phyloP scores from a whole-genome alignment of 2,113 vertebrate species.

The Phalacrocorax brasilianus region DNA sequence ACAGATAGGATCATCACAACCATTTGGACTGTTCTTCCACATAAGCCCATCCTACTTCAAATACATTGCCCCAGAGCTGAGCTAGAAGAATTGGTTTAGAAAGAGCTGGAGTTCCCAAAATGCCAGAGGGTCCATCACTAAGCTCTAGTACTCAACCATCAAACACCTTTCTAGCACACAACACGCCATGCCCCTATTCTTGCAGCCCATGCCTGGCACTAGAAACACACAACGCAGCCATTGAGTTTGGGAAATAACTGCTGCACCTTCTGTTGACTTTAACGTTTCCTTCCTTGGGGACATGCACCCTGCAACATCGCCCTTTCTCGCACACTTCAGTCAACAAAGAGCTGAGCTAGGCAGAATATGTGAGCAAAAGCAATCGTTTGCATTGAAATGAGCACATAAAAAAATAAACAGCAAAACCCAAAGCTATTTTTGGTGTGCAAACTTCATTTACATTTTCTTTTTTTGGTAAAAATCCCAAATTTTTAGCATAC shows the following conservation, averaged over 20 bases:
- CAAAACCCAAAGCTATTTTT: slow-evolving; percentile 62
- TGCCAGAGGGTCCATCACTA: not conserved
- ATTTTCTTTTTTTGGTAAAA: slow-evolving; percentile 56
- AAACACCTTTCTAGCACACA: not conserved
- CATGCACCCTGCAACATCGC: not conserved
- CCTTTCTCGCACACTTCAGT: not conserved
- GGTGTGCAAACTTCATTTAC: slow-evolving; percentile 44
- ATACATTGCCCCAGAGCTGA: not conserved
- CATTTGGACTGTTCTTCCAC: not conserved
- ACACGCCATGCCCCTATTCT: not conserved
- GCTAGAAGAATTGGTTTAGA: not conserved
- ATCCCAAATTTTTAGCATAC: slow-evolving; percentile 25
- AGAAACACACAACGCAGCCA: not conserved
- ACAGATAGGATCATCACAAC: not conserved
- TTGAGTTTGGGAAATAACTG: not conserved
- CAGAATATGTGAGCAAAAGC: not conserved
- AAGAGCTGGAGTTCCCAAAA: not conserved
- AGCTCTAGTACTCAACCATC: not conserved
- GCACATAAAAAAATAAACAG: not conserved
- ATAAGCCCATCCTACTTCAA: not conserved
- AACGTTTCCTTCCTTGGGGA: not conserved
- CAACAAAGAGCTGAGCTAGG: slow-evolving; percentile 7
- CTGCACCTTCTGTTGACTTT: not conserved
- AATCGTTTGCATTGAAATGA: not conserved
- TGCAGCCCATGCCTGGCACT: not conserved